Conservation (phyloP, 2,113 vertebrate genomes). For the Chaenocephalus aceratus region DNA sequence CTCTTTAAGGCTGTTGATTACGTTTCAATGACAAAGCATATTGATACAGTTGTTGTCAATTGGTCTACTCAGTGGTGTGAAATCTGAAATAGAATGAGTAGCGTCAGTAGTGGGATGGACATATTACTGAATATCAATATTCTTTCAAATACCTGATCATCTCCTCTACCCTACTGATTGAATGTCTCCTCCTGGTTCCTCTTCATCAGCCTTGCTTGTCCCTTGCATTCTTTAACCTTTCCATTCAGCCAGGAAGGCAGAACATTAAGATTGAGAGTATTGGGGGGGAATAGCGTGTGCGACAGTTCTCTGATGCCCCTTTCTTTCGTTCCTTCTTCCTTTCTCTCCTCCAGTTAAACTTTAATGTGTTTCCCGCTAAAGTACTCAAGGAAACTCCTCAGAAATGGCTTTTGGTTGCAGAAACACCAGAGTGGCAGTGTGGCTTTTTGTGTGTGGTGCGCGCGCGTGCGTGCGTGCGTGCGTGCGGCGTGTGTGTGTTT, state of each 20-base stretch:
- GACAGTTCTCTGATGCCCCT: slow-evolving; percentile 58
- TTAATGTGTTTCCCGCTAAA: slow-evolving; percentile 82
- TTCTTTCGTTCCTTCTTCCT: slow-evolving; percentile 55
- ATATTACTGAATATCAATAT: slow-evolving; percentile 57
- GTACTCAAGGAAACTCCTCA: slow-evolving; percentile 80
- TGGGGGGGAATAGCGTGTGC: slow-evolving; percentile 24
- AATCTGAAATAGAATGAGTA: slow-evolving; percentile 13
- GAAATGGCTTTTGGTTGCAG: slow-evolving; percentile 84
- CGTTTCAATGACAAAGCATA: not conserved
- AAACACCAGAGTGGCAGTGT: slow-evolving; percentile 73
- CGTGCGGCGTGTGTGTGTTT: too few species aligned
- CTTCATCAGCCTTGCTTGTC: slow-evolving; percentile 5
- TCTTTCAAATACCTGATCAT: slow-evolving; percentile 18
- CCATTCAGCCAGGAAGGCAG: slow-evolving; percentile 10
- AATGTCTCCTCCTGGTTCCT: slow-evolving; percentile 2
- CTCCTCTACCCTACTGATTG: not conserved
- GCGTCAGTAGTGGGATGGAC: slow-evolving; percentile 23
- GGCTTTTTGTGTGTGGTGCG: slow-evolving; percentile 54
- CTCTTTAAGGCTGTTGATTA: not conserved
- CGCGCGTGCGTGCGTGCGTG: not conserved
- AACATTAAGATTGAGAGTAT: slow-evolving; percentile 11
- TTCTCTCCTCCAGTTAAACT: slow-evolving; percentile 74
- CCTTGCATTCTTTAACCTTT: slow-evolving; percentile 21
- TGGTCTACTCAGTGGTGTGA: not conserved
- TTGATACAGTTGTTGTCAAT: slow-evolving; percentile 1